Evolutionary conservation across 1,140 invertebrate species (phyloP).

Genomic region (Anoplolepis gracilipes): DNA sequence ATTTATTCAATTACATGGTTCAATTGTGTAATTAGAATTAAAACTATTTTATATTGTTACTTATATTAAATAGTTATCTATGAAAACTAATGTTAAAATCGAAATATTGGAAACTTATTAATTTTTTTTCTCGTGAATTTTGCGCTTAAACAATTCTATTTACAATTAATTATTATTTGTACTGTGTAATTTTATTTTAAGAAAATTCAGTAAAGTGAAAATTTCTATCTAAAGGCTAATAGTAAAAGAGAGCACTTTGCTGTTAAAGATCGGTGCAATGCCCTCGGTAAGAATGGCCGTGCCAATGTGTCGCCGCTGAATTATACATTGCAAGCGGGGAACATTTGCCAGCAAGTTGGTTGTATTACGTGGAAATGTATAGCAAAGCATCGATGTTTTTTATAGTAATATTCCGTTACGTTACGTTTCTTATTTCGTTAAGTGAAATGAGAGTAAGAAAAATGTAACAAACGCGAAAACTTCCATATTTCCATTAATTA

Average conservation of each 20-base stretch:
- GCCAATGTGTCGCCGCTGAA: conserved; percentile 71
- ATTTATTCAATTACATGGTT: no score
- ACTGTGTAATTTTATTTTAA: neutral
- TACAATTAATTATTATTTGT: neutral
- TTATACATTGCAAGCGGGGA: conserved; percentile 72
- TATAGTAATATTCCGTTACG: neutral
- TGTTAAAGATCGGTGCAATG: conserved; percentile 71
- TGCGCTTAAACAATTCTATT: neutral
- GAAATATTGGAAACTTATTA: neutral
- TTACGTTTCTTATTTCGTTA: neutral
- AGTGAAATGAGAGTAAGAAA: neutral
- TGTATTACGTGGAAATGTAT: neutral
- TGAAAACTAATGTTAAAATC: no score
- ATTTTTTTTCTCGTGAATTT: neutral
- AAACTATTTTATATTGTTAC: neutral
- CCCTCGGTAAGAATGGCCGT: conserved; percentile 62
- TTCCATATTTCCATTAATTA: neutral
- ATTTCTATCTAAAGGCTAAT: conserved; percentile 12
- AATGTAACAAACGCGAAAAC: neutral
- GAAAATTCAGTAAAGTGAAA: neutral
- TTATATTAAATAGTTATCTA: conserved; percentile 7
- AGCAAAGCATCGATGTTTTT: conserved; percentile 28
- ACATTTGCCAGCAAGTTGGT: conserved; percentile 51
- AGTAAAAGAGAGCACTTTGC: conserved; percentile 17
- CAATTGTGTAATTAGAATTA: neutral